These are phyloP conservation scores for Colinus virginianus DNA, from an alignment of 2,113 vertebrate genomes.

Conservation along the genomic window DNA sequence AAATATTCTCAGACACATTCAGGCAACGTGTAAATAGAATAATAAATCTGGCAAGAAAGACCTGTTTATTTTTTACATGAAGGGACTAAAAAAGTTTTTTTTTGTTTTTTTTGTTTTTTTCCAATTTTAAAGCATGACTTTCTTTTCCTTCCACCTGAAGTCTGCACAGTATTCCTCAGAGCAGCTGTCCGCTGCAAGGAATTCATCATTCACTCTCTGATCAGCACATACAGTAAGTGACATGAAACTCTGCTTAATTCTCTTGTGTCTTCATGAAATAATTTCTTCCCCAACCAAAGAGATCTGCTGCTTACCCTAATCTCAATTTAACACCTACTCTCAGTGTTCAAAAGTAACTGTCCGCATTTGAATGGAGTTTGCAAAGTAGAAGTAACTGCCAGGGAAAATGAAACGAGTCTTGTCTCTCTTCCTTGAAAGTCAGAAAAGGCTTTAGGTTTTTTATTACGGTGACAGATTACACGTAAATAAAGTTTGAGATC, in stretches of 20 bases:
- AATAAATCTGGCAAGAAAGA: slow-evolving; percentile 49
- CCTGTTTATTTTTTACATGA: slow-evolving; percentile 22
- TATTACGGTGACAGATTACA: slow-evolving; percentile 56
- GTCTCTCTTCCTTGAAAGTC: slow-evolving; percentile 40
- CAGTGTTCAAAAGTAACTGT: slow-evolving; percentile 66
- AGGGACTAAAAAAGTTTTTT: neutral
- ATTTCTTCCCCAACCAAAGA: slow-evolving; percentile 68
- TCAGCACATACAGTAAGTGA: slow-evolving; percentile 67
- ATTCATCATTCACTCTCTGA: slow-evolving; percentile 68
- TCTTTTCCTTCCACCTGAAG: slow-evolving; percentile 54
- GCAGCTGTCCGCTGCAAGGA: slow-evolving; percentile 48
- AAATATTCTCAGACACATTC: slow-evolving; percentile 27
- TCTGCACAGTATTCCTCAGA: slow-evolving; percentile 27
- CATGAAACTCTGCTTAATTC: slow-evolving; percentile 63
- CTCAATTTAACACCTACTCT: slow-evolving; percentile 73
- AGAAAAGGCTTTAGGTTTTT: slow-evolving; percentile 41
- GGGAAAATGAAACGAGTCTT: slow-evolving; percentile 10
- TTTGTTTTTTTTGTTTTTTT: neutral
- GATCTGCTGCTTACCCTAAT: slow-evolving; percentile 74
- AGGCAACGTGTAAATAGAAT: slow-evolving; percentile 59
- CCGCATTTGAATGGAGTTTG: slow-evolving; percentile 44
- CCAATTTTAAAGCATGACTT: slow-evolving; percentile 39
- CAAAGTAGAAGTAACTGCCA: slow-evolving; percentile 53
- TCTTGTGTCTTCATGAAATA: slow-evolving; percentile 71
- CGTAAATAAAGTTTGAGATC: slow-evolving; percentile 51